Evolutionary conservation across 64 coral and sea anemone species (phyloP).

Genomic region (Catalaphyllia jardinei): DNA sequence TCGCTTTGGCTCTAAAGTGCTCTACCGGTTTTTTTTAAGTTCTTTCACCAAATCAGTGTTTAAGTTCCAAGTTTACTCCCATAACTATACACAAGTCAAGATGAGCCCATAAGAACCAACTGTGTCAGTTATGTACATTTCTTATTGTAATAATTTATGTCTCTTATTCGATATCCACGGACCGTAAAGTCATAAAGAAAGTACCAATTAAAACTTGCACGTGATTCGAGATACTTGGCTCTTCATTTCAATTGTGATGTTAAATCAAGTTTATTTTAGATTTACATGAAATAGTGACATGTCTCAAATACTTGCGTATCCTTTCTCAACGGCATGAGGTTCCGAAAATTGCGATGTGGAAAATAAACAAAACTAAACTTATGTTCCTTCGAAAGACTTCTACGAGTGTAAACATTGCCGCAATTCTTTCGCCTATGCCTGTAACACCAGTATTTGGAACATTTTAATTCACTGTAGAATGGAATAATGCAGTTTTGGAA

Average conservation of each 20-base stretch:
- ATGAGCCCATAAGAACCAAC: no score
- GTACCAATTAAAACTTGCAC: no score
- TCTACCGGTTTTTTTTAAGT: no score
- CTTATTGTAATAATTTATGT: no score
- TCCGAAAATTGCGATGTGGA: neutral
- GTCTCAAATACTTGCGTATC: neutral
- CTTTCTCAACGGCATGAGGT: neutral
- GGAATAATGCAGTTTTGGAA: neutral
- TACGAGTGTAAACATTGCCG: neutral
- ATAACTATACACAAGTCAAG: no score
- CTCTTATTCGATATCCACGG: no score
- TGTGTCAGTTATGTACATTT: no score
- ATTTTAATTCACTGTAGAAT: neutral
- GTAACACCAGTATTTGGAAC: neutral
- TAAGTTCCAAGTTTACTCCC: no score
- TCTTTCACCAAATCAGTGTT: no score
- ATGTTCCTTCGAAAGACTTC: neutral
- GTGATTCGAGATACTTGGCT: neutral
- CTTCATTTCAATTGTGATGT: neutral
- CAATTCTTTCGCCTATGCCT: neutral
- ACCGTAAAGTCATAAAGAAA: no score
- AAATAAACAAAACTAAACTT: neutral
- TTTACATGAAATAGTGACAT: neutral
- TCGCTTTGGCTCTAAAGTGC: no score
- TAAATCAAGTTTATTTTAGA: neutral